Percentiles rank a stretch among this genome's conserved stretches.
These are phyloP conservation scores for Epicauta chinensis DNA, from an alignment of 1,140 invertebrate species.

Conservation along the genomic window DNA sequence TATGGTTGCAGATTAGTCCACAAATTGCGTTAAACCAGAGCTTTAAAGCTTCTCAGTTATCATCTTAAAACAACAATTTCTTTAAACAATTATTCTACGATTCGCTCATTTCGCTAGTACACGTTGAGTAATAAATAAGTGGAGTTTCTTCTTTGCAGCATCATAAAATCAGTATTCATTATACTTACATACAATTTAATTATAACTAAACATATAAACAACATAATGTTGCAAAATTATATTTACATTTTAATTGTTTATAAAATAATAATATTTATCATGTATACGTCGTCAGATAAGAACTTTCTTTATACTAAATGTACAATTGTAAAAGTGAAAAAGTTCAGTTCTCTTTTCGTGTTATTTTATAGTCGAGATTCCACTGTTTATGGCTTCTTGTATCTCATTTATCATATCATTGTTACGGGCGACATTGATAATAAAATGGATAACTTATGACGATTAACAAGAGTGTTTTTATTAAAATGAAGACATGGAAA, in stretches of 20 bases:
- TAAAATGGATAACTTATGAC: slow-evolving; percentile 16
- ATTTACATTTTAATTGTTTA: slow-evolving; percentile 6
- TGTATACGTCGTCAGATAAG: slow-evolving; percentile 11
- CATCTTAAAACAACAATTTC: too few relatives aligned
- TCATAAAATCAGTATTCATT: too few relatives aligned
- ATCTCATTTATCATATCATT: slow-evolving; percentile 16
- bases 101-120: too few relatives aligned
- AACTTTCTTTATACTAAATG: slow-evolving; percentile 1
- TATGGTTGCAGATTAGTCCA: too few relatives aligned
- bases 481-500: slow-evolving; percentile 9
- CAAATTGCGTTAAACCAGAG: too few relatives aligned
- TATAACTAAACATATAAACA: too few relatives aligned
- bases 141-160: too few relatives aligned
- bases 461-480: slow-evolving; percentile 13
- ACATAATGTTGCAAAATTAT: slow-evolving; percentile 4
- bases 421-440: slow-evolving; percentile 16
- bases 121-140: too few relatives aligned
- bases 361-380: slow-evolving; percentile 16
- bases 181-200: too few relatives aligned
- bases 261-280: slow-evolving; percentile 17
- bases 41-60: too few relatives aligned
- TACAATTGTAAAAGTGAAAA: not conserved
- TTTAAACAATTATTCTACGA: too few relatives aligned
- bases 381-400: slow-evolving; percentile 16
- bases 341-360: not conserved